Base-by-base conservation (phyloP, 2,888 invertebrate species). In the Epistrophe eligans region DNA sequence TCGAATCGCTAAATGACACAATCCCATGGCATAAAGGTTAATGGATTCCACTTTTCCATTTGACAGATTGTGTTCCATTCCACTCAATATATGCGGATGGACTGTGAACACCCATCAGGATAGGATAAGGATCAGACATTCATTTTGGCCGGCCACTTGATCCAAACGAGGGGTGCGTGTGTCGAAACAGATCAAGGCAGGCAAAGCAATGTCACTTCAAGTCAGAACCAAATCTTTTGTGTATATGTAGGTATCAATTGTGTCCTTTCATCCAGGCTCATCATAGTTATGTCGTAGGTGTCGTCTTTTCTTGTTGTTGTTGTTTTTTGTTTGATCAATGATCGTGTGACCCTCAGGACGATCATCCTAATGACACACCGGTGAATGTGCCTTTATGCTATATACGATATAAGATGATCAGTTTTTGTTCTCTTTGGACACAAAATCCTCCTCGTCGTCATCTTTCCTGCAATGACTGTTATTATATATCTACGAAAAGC, bases 1-100 rank as follows among this genome's bases (percentile, higher is more conserved):
- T 87, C 87, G 87, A 87, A 87, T 87, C 87, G 87, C 83, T 87
- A 87, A 87, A 83, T 79, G 87, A 83, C 87, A 87, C 82, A 83
- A 83, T 87, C 83, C 79, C 52, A 48, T 17, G 17, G 52, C 38
- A 43, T 32, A 79, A 58, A 83, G 82, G 87, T 87, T 87, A 87
- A 87, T 87, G 87, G 87, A 87, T 79, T 87, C 83, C 76, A 87
- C 83, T 87, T 87, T 87, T 55, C 74, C 43, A 32, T 79, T 76
- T 87, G 87, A 87, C 87, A 87, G 87, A 87, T 87, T 79, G 64
- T 79, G 13, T 71, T 58, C 70, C 38, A 43, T 71, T 58, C 70
- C 38, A 43, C 77, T 50, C 77, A 15, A 11, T 19, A 43, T 11
- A 19, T 73, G 0, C 5, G 13, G 40, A 70, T 71, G 70, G 43